phyloP scores from a whole-genome alignment of 2,113 vertebrate genomes.

The Lamprologus ornatipinnis region DNA sequence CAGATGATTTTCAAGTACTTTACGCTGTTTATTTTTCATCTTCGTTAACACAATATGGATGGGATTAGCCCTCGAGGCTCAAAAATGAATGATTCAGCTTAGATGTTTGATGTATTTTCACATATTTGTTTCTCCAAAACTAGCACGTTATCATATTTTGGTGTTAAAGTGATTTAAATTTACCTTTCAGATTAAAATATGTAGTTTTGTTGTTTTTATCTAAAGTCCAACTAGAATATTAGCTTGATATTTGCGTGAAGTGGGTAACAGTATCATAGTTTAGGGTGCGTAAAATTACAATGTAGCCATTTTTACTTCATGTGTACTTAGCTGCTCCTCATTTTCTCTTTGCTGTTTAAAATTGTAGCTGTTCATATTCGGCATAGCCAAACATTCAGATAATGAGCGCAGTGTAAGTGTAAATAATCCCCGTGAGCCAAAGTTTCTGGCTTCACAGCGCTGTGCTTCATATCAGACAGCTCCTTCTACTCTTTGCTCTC shows the following conservation, averaged over 20 bases:
- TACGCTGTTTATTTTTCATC: neutral
- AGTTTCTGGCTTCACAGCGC: neutral
- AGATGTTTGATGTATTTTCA: neutral
- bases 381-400: neutral
- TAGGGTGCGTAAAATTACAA: neutral
- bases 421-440: neutral
- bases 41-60: neutral
- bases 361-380: rapidly evolving
- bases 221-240: neutral
- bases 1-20: neutral
- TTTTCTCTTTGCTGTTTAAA: neutral
- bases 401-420: rapidly evolving
- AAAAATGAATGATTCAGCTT: neutral
- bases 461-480: neutral
- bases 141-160: rapidly evolving
- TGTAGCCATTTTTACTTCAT: neutral
- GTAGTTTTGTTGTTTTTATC: neutral
- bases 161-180: neutral
- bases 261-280: neutral
- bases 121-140: neutral
- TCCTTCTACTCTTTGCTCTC: neutral
- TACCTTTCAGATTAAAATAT: neutral
- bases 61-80: neutral
- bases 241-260: rapidly evolving
- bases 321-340: rapidly evolving